Evolutionary conservation across 2,797 vertebrate species (phyloP).

Genomic region (Pyrocephalus nanus): DNA sequence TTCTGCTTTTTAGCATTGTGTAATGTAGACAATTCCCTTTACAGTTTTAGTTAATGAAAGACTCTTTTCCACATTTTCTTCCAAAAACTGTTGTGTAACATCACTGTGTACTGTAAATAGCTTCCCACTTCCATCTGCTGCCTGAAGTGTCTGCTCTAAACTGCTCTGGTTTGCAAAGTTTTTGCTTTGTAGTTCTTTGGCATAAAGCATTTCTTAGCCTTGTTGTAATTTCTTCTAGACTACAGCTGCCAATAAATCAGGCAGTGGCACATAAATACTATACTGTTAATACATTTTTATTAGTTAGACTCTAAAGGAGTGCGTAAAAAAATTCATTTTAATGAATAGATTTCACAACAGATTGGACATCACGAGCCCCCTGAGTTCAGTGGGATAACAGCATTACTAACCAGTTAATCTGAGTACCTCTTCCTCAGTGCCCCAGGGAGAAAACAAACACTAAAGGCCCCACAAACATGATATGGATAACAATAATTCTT

Average conservation of each 20-base stretch:
- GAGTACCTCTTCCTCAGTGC: background rate
- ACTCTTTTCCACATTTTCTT: conserved; percentile 22
- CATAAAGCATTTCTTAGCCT: background rate
- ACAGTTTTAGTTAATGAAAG: conserved; percentile 2
- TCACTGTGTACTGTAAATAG: conserved; percentile 21
- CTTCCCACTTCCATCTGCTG: conserved; percentile 12
- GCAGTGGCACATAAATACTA: background rate
- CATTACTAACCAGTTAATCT: background rate
- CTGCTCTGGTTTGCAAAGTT: background rate
- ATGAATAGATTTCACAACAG: background rate
- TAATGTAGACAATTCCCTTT: background rate
- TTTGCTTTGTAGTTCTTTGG: background rate
- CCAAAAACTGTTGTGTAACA: conserved; percentile 22
- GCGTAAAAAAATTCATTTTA: background rate
- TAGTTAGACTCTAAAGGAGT: background rate
- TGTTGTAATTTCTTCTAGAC: background rate
- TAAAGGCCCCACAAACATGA: background rate
- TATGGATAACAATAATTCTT: background rate
- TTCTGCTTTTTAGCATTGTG: background rate
- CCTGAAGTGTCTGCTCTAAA: background rate
- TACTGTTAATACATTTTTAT: background rate
- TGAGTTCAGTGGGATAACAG: background rate
- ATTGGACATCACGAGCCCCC: background rate
- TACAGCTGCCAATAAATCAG: background rate
- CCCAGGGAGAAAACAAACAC: background rate